phyloP scores from a whole-genome alignment of 1,140 invertebrate species.

The Pseudomyrmex cubaensis region DNA sequence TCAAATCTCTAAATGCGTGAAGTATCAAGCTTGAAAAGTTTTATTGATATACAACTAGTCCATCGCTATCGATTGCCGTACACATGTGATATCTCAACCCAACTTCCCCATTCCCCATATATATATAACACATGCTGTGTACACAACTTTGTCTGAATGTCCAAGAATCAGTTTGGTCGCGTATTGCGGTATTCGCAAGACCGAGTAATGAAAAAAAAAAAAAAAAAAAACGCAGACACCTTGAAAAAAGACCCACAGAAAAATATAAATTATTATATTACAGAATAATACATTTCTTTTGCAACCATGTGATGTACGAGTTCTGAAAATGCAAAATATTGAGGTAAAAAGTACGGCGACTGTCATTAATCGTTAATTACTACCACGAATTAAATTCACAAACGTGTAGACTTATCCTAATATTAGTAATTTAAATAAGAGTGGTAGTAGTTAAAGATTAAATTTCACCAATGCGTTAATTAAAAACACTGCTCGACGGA shows the following conservation, averaged over 20 bases:
- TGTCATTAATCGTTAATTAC: slow-evolving; percentile 24
- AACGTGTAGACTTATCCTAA: not conserved
- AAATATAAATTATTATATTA: slow-evolving; percentile 33
- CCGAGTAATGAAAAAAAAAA: slow-evolving; percentile 10
- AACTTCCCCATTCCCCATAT: slow-evolving; percentile 17
- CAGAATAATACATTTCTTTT: not conserved
- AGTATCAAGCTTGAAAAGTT: slow-evolving; percentile 39
- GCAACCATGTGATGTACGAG: not conserved
- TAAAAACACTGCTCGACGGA: not conserved
- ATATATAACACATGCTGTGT: slow-evolving; percentile 44
- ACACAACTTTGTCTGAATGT: slow-evolving; percentile 29
- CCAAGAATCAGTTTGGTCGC: slow-evolving; percentile 34
- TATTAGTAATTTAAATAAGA: slow-evolving; percentile 27
- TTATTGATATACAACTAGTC: slow-evolving; percentile 38
- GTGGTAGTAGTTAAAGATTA: slow-evolving; percentile 25
- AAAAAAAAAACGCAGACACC: not conserved
- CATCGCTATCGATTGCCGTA: slow-evolving; percentile 49
- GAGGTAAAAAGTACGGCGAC: not conserved
- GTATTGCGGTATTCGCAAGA: not conserved
- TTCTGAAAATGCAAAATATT: not conserved
- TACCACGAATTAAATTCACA: slow-evolving; percentile 14
- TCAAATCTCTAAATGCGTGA: slow-evolving; percentile 35
- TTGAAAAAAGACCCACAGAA: not conserved
- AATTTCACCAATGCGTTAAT: slow-evolving; percentile 19
- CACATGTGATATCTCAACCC: slow-evolving; percentile 28